Conservation (phyloP, 2,113 vertebrate genomes). For the Callospermophilus lateralis region DNA sequence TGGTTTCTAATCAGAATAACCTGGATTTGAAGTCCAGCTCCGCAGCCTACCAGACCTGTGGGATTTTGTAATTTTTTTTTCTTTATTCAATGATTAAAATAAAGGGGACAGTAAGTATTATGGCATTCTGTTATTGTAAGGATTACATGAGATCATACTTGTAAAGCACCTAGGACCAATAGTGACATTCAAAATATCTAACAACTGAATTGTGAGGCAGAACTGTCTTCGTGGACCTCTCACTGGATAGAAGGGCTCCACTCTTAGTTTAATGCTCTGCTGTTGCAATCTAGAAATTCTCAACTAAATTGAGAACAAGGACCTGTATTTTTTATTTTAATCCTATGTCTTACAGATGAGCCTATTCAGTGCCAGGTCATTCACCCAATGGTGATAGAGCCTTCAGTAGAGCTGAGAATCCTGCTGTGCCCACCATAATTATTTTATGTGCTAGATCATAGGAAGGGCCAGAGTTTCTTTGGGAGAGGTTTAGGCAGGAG, state of each 20-base stretch:
- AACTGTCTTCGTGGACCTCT: neutral
- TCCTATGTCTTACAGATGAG: neutral
- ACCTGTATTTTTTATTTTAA: neutral
- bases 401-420: neutral
- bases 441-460: neutral
- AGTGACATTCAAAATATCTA: neutral
- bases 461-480: neutral
- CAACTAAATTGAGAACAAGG: neutral
- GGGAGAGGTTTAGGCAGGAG: neutral
- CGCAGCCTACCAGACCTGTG: neutral
- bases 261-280: neutral
- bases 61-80: neutral
- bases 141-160: neutral
- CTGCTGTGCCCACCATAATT: neutral
- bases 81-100: neutral
- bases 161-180: neutral
- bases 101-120: neutral
- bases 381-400: neutral
- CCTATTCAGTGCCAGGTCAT: neutral
- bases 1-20: neutral
- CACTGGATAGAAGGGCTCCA: neutral
- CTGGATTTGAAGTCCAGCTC: neutral
- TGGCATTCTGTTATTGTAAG: neutral
- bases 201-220: neutral
- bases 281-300: neutral